Evolutionary conservation across 2,888 invertebrate species (phyloP), one percentile per base, ranked within the genome.

Genomic region (Eudasyphora cyanicolor): DNA sequence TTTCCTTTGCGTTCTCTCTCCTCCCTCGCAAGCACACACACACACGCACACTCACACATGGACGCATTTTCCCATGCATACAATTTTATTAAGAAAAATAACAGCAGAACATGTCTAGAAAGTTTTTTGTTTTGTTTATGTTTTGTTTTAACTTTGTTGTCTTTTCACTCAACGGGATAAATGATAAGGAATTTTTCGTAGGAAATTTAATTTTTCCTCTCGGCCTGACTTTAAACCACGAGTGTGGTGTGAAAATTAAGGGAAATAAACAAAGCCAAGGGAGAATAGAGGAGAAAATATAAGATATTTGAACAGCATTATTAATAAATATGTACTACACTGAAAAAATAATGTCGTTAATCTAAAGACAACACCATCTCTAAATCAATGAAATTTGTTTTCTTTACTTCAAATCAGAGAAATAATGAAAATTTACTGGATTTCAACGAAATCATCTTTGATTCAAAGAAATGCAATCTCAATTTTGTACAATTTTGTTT

Each of bases 61-160:
- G 1, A 42, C 42, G 24, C 38, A 64, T 17, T 17, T 32, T n/a
- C 62, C 32, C 17, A 24, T 67, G 21, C 35, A 35, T 38, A 24
- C 24, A 24, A 24, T 42, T 42, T 24, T 42, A 67, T 67, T 42
- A 42, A 67, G 38, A 42, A 67, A 42, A 67, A 42, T 67, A 24
- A 67, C 24, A 67, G 17, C 38, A 67, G 42, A 67, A 67, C 67
- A 67, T 42, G 67, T 67, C 67, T 67, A 67, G 67, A 67, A 67
- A 67, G 67, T 67, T 67, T 57, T 8, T 67, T 67, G 45, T 60
- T 60, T 12, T 57, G 38, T 64, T 19, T 35, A 38, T 54, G 24
- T 57, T 57, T 57, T 67, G 14, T 67, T 67, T 67, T 17, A 67
- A 38, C 24, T 60, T 60, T 60, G 10, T 42, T 67, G 12, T 38